Evolutionary conservation across 2,888 invertebrate genomes (phyloP).

Genomic region (Aphodius sticticus): DNA sequence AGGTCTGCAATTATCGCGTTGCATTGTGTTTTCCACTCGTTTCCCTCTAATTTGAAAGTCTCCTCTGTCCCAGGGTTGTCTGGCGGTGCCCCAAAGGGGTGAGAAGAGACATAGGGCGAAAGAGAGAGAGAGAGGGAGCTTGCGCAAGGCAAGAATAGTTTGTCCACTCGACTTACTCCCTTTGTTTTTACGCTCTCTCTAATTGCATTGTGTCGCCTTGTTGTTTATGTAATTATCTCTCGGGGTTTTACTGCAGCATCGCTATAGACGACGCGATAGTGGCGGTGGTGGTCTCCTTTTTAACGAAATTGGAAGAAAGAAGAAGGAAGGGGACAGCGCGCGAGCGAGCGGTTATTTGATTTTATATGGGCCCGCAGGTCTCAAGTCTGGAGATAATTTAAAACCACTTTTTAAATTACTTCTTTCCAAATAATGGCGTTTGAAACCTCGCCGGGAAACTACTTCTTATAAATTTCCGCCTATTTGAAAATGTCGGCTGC

Average conservation of each 20-base stretch:
- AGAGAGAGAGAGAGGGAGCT: background rate
- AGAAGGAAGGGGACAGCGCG: background rate
- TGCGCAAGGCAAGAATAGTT: background rate
- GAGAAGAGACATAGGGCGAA: background rate
- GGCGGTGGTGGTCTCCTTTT: background rate
- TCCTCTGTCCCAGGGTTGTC: background rate
- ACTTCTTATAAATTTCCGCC: background rate
- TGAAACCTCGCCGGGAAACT: background rate
- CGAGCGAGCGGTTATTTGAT: background rate
- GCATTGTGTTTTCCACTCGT: conserved; percentile 24
- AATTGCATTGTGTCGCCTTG: conserved; percentile 24
- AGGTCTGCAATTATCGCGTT: conserved; percentile 14
- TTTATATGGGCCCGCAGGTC: background rate
- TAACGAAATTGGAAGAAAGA: background rate
- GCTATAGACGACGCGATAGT: background rate
- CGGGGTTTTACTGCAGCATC: background rate
- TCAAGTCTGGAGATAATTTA: background rate
- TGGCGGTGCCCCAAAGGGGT: background rate
- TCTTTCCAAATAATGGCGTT: background rate
- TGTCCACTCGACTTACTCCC: conserved; percentile 18
- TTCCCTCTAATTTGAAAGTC: conserved; percentile 25
- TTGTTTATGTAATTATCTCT: background rate
- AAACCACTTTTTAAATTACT: background rate
- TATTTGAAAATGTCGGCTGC: background rate
- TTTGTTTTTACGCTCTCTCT: conserved; percentile 18